These are phyloP conservation scores for Caenorhabditis afra DNA, from an alignment of 2,888 invertebrate genomes.

Conservation along the genomic window DNA sequence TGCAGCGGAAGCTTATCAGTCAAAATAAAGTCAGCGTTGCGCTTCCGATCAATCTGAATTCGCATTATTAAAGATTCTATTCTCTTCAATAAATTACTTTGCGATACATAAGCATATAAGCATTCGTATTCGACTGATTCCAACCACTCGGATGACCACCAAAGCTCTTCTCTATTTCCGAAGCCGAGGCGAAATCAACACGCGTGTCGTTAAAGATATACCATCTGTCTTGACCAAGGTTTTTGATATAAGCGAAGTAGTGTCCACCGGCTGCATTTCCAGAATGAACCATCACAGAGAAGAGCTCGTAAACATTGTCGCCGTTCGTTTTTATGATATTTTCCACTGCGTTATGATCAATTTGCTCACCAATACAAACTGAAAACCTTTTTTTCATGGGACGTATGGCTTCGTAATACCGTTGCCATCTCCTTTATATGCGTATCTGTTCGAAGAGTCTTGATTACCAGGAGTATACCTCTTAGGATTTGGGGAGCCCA, in stretches of 20 bases:
- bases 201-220: constrained; percentile 92
- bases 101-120: constrained; percentile 93
- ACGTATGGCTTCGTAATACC: not conserved
- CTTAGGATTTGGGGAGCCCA: constrained; percentile 48
- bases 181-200: constrained; percentile 83
- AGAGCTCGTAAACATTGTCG: constrained; percentile 89
- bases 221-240: constrained; percentile 86
- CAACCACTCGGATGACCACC: constrained; percentile 85
- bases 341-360: constrained; percentile 63
- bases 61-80: no score
- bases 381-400: constrained; percentile 3
- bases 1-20: constrained; percentile 87
- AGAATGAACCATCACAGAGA: constrained; percentile 93
- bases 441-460: constrained; percentile 16
- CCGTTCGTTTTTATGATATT: constrained; percentile 81
- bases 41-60: constrained; percentile 65
- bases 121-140: constrained; percentile 89
- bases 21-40: constrained; percentile 83
- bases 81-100: constrained; percentile 81
- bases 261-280: constrained; percentile 93
- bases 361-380: constrained; percentile 52
- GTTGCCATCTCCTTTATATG: constrained; percentile 7
- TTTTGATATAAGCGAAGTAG: constrained; percentile 92
- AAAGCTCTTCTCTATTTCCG: constrained; percentile 85
- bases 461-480: constrained; percentile 22